phyloP scores from a whole-genome alignment of 2,113 vertebrate species.

The Melospiza georgiana region DNA sequence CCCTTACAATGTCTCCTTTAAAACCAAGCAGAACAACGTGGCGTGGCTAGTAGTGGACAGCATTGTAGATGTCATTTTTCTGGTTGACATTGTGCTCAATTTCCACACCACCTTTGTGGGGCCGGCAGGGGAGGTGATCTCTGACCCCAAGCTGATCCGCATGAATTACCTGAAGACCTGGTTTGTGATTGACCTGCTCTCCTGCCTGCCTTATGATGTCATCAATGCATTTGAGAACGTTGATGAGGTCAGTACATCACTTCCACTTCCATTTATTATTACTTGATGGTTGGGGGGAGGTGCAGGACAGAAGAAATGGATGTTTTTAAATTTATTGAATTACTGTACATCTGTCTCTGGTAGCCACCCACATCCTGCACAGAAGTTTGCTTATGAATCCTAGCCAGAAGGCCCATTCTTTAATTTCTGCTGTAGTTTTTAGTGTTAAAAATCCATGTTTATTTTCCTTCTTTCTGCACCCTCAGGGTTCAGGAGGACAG shows the following conservation, averaged over 20 bases:
- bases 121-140: slow-evolving; percentile 94
- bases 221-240: slow-evolving; percentile 99
- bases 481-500: neutral
- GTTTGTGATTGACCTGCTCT: slow-evolving; percentile 97
- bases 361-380: neutral
- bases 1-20: slow-evolving; percentile 97
- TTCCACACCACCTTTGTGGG: slow-evolving; percentile 98
- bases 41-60: slow-evolving; percentile 97
- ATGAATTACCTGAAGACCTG: slow-evolving; percentile 99
- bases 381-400: neutral
- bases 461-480: neutral
- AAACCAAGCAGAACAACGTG: slow-evolving; percentile 98
- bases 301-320: neutral
- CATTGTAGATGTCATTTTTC: slow-evolving; percentile 96
- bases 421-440: neutral
- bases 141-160: slow-evolving; percentile 94
- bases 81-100: slow-evolving; percentile 97
- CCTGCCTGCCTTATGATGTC: slow-evolving; percentile 95
- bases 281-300: neutral
- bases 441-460: neutral
- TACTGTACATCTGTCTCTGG: neutral
- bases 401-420: neutral
- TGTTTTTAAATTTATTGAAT: neutral
- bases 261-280: slow-evolving; percentile 21
- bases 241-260: slow-evolving; percentile 88